A percentile compares a stretch with the other conserved stretches of the same genome.
Evolutionary conservation across 30 jellyfish, hydroid and myxozoan species (phyloP).

Genomic region (Rhopilema esculentum): DNA sequence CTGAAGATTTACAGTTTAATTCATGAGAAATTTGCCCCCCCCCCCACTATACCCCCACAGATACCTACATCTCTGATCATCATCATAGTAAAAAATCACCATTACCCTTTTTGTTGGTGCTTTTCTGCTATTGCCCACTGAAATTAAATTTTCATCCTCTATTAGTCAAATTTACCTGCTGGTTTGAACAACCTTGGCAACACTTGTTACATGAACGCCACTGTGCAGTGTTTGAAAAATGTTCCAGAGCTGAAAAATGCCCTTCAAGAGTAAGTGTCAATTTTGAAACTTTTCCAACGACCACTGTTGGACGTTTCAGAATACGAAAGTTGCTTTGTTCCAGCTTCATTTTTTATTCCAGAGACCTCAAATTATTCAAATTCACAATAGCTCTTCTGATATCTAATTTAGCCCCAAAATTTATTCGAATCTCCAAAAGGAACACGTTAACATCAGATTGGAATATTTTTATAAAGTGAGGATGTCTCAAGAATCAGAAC

Average conservation of each 20-base stretch:
- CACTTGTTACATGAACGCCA: constrained; percentile 98
- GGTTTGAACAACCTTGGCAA: constrained; percentile 94
- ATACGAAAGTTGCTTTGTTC: neutral
- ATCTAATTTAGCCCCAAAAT: too few species aligned
- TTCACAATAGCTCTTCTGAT: too few species aligned
- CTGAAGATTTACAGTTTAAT: too few species aligned
- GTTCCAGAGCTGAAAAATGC: constrained; percentile 88
- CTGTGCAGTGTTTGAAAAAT: constrained; percentile 87
- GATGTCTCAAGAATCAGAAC: too few species aligned
- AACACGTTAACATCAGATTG: too few species aligned
- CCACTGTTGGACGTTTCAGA: neutral
- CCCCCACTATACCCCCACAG: too few species aligned
- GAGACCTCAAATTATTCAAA: neutral
- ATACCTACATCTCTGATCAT: neutral
- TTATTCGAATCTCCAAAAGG: too few species aligned
- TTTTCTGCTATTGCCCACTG: neutral
- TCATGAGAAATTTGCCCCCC: too few species aligned
- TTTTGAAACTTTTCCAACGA: neutral
- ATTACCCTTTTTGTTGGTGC: neutral
- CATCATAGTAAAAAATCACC: neutral
- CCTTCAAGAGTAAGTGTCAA: constrained; percentile 66
- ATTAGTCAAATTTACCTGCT: constrained; percentile 84
- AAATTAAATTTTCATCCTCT: neutral
- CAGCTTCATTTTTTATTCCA: neutral
- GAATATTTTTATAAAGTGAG: too few species aligned